These are phyloP conservation scores for Ochropleura leucogaster DNA, from an alignment of 2,888 invertebrate genomes.

Conservation along the genomic window DNA sequence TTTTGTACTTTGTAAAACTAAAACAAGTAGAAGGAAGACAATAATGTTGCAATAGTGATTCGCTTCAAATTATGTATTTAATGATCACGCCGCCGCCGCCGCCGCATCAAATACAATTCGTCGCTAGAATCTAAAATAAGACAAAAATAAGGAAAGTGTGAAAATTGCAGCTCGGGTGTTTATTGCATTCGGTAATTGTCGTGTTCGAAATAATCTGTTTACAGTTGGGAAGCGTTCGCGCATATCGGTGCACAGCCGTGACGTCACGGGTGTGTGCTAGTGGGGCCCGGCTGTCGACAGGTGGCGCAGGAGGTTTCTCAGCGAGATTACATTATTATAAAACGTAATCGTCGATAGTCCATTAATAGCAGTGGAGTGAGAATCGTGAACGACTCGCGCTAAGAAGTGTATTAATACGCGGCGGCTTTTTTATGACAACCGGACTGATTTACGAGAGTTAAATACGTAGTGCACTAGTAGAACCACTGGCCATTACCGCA, in stretches of 20 bases:
- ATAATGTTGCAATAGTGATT: neutral
- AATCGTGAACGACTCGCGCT: slow-evolving; percentile 61
- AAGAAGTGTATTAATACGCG: slow-evolving; percentile 68
- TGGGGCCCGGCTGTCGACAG: neutral
- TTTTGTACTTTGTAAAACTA: neutral
- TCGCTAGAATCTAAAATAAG: slow-evolving; percentile 21
- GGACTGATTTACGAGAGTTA: slow-evolving; percentile 4
- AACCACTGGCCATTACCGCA: no score
- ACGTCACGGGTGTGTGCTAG: neutral
- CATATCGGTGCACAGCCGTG: slow-evolving; percentile 15
- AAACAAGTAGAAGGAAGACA: neutral
- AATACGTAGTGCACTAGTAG: no score
- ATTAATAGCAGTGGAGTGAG: slow-evolving; percentile 66
- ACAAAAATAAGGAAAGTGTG: slow-evolving; percentile 30
- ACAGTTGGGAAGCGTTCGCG: slow-evolving; percentile 59
- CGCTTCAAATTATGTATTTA: neutral
- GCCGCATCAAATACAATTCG: neutral
- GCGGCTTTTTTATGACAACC: slow-evolving; percentile 12
- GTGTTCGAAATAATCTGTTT: slow-evolving; percentile 71
- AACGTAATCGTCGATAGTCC: slow-evolving; percentile 53
- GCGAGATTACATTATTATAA: slow-evolving; percentile 10
- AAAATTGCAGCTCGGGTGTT: slow-evolving; percentile 47
- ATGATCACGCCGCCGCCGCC: neutral
- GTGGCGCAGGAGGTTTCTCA: neutral
- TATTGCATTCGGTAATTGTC: slow-evolving; percentile 68